A percentile compares a stretch with the other conserved stretches of the same genome.
These are phyloP conservation scores for Muricea muricata DNA, from an alignment of 92 coral and sea anemone genomes.

Conservation along the genomic window DNA sequence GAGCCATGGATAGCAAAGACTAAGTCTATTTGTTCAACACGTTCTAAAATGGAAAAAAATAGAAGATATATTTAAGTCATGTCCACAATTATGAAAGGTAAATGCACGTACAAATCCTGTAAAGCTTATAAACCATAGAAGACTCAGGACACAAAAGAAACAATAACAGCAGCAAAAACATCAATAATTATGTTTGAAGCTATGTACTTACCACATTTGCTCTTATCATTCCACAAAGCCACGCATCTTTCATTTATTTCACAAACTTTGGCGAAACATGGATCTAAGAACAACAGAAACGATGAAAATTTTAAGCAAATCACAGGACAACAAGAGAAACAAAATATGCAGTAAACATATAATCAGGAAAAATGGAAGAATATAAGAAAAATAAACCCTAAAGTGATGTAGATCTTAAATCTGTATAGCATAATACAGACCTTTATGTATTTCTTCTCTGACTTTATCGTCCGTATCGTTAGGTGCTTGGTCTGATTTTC, in stretches of 20 bases:
- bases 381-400: background rate
- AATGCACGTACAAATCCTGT: too few species aligned
- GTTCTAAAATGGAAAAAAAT: background rate
- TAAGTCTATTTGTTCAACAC: constrained; percentile 70
- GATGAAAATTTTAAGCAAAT: background rate
- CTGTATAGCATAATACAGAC: background rate
- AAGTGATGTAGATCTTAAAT: background rate
- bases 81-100: too few species aligned
- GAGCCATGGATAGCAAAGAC: constrained; percentile 67
- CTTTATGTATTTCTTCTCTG: constrained; percentile 45
- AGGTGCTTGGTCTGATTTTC: constrained; percentile 25
- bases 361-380: too few species aligned
- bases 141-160: too few species aligned
- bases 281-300: background rate
- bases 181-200: too few species aligned
- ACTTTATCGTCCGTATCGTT: constrained; percentile 31
- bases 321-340: background rate
- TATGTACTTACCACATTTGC: constrained; percentile 39
- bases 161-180: too few species aligned
- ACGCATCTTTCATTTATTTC: constrained; percentile 16
- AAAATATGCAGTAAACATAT: background rate
- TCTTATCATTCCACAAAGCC: background rate
- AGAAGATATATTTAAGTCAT: background rate
- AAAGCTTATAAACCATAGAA: too few species aligned
- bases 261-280: constrained; percentile 38